Conservation (phyloP, 2,888 invertebrate species). For the Linyphia triangularis region DNA sequence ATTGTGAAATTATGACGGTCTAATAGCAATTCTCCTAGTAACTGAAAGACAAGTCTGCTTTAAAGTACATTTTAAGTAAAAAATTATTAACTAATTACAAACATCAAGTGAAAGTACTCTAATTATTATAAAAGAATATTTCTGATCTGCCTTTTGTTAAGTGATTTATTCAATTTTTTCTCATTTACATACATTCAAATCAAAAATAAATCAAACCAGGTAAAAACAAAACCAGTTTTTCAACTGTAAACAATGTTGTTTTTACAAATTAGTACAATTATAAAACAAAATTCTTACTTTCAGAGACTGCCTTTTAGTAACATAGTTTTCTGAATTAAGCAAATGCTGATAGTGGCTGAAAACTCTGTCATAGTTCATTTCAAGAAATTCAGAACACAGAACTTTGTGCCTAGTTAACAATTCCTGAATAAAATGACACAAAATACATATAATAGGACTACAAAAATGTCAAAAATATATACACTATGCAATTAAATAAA, state of each 20-base stretch:
- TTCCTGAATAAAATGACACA: slow-evolving; percentile 79
- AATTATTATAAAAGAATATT: not conserved
- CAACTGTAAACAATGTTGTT: not conserved
- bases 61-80: not conserved
- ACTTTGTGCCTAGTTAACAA: slow-evolving; percentile 82
- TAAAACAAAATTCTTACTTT: slow-evolving; percentile 82
- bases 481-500: too few species aligned
- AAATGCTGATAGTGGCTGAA: slow-evolving; percentile 98
- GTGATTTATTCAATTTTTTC: too few species aligned
- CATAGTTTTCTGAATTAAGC: slow-evolving; percentile 99
- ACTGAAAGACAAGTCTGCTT: slow-evolving; percentile 79
- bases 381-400: slow-evolving; percentile 98
- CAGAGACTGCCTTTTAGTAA: slow-evolving; percentile 98
- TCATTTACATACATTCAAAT: too few species aligned
- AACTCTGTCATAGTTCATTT: slow-evolving; percentile 98
- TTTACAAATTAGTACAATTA: not conserved
- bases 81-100: not conserved
- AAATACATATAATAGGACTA: too few species aligned
- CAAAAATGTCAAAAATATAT: too few species aligned
- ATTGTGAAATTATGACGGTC: slow-evolving; percentile 98
- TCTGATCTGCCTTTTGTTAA: too few species aligned
- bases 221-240: not conserved
- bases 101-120: not conserved
- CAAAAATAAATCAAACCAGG: not conserved
- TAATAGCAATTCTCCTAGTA: slow-evolving; percentile 96